These are phyloP conservation scores for Clostera curtula DNA, from an alignment of 2,888 invertebrate genomes.

Conservation along the genomic window DNA sequence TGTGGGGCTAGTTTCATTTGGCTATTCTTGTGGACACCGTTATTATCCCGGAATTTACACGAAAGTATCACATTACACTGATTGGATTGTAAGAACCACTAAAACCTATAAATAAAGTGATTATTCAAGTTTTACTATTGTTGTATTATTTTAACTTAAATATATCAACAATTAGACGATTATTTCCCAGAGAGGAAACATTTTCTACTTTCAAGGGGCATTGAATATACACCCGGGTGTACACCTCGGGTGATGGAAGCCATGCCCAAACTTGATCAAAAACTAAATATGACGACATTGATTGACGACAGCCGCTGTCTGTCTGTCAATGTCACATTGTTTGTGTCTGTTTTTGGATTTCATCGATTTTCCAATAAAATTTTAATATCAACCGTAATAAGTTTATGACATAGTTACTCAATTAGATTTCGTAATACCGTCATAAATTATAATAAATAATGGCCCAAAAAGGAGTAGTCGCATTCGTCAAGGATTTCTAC, in stretches of 20 bases:
- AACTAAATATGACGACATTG: background rate
- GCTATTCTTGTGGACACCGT: constrained; percentile 55
- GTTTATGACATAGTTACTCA: no score
- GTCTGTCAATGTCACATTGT: constrained; percentile 3
- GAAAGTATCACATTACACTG: constrained; percentile 54
- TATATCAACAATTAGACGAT: no score
- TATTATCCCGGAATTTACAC: constrained; percentile 65
- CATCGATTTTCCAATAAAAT: constrained; percentile 23
- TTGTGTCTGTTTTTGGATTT: constrained; percentile 6
- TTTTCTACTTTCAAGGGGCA: no score
- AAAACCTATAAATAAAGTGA: constrained; percentile 38
- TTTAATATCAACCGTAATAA: constrained; percentile 14
- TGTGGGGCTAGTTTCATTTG: constrained; percentile 59
- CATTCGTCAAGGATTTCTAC: constrained; percentile 79
- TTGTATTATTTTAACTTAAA: no score
- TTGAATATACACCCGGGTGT: no score
- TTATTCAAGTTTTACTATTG: background rate
- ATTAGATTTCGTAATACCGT: constrained; percentile 13
- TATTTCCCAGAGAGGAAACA: no score
- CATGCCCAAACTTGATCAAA: no score
- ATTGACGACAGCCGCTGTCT: background rate
- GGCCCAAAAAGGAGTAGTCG: constrained; percentile 74
- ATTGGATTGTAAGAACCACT: constrained; percentile 57
- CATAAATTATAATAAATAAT: constrained; percentile 53
- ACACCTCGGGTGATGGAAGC: no score